phyloP scores from a whole-genome alignment of 1,140 invertebrate species.

The Tetramorium simillimum region DNA sequence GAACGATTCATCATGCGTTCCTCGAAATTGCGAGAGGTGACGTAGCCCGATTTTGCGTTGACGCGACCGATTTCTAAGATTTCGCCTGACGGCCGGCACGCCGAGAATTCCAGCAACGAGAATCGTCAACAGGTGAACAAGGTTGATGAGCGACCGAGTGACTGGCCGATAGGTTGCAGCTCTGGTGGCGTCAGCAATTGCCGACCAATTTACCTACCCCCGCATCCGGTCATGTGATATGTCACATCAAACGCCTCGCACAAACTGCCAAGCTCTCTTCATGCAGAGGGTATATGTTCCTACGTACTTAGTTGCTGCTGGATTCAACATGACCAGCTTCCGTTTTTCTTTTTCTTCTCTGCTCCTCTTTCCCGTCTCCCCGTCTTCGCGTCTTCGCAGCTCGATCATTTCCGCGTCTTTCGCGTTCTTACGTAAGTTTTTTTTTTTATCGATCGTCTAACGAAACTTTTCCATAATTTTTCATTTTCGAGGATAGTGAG shows the following conservation, averaged over 20 bases:
- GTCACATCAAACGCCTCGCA: constrained; percentile 81
- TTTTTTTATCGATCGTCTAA: neutral
- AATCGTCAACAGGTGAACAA: constrained; percentile 73
- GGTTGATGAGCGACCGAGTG: constrained; percentile 77
- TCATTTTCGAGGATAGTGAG: neutral
- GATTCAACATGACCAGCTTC: constrained; percentile 52
- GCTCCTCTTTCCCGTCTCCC: neutral
- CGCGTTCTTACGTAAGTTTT: neutral
- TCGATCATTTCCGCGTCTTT: neutral
- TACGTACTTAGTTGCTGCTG: constrained; percentile 46
- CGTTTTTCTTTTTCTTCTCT: constrained; percentile 2
- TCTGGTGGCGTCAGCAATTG: constrained; percentile 85
- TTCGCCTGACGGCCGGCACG: neutral
- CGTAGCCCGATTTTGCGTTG: neutral
- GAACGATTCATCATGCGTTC: constrained; percentile 12
- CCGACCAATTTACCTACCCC: constrained; percentile 86
- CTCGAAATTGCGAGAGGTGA: constrained; percentile 23
- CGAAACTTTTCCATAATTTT: neutral
- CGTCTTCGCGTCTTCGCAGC: constrained; percentile 65
- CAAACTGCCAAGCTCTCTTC: constrained; percentile 66
- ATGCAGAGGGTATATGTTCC: constrained; percentile 62
- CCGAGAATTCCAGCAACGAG: constrained; percentile 25
- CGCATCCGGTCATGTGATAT: constrained; percentile 85
- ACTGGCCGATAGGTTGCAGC: constrained; percentile 83
- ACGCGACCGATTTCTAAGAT: constrained; percentile 37